phyloP scores from a whole-genome alignment of 2,888 invertebrate species.

The Myathropa florea region DNA sequence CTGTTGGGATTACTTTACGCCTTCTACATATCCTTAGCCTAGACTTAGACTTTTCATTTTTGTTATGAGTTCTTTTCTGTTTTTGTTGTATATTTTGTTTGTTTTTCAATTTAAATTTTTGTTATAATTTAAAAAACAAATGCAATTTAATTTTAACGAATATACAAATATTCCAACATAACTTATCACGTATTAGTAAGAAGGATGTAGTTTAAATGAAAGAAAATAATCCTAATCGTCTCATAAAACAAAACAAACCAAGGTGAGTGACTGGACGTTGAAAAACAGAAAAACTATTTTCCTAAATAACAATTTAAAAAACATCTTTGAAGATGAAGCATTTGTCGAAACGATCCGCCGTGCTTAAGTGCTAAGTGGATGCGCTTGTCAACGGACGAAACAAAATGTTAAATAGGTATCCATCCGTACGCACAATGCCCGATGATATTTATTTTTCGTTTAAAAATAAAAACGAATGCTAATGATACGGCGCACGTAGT shows the following conservation, averaged over 20 bases:
- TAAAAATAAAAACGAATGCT: slow-evolving; percentile 24
- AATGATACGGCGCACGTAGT: slow-evolving; percentile 21
- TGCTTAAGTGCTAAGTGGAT: background rate
- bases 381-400: slow-evolving; percentile 1
- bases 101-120: background rate
- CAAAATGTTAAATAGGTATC: background rate
- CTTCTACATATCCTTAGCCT: slow-evolving; percentile 84
- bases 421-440: background rate
- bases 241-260: slow-evolving; percentile 6
- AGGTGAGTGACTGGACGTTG: slow-evolving; percentile 18
- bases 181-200: slow-evolving; percentile 37
- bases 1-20: slow-evolving; percentile 86
- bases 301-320: background rate
- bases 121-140: background rate
- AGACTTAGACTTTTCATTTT: background rate
- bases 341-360: background rate
- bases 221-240: background rate
- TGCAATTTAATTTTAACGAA: slow-evolving; percentile 46
- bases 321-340: background rate
- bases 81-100: background rate
- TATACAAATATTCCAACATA: slow-evolving; percentile 50
- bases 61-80: background rate
- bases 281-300: background rate
- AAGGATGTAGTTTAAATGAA: slow-evolving; percentile 35
- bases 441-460: background rate